Evolutionary conservation across 1,140 invertebrate genomes (phyloP), one percentile per base, ranked within the genome.

Genomic region (Trypoxylus dichotomus): DNA sequence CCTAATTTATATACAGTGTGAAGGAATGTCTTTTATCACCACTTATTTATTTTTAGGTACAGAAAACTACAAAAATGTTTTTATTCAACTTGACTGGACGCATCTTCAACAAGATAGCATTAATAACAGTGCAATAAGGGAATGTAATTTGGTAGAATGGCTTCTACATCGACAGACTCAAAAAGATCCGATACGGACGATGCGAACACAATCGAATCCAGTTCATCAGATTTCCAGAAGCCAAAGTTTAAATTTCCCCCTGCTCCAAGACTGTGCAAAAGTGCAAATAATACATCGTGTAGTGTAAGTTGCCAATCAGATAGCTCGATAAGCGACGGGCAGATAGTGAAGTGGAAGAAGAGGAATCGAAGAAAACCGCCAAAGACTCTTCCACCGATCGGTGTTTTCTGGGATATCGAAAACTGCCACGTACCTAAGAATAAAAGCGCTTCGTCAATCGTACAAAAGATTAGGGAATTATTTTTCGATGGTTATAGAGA

Each of bases 371-470:
- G 74, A 76, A 75, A 78, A 63, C 77, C 54, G 27, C 76, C 21
- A n/a, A 86, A 83, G 24, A 86, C 84, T 80, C 80, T 92, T 71
- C 90, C 91, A 72, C 94, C 94, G 0, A 92, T 97, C 84, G 95
- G 95, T 74, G 94, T 97, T 71, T 97, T 96, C 87, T 97, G 95
- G 95, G 95, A 97, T 85, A 97, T 97, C 83, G 95, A 97, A 89
- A 97, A 96, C 84, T 95, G 94, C 86, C 90, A 91, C 85, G 92
- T 97, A 43, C 95, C 95, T 7, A 92, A 92, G 85, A 92, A 92
- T 75, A 92, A 92, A 85, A 96, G 94, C 76, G 94, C 95, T 58
- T 89, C 94, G 80, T 90, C 91, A 81, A 90, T 95, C 58, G 94
- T 94, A 19, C 90, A 94, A 82, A 89, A 90, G 58, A 94, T 97